Evolutionary conservation across 2,113 vertebrate genomes (phyloP).

Genomic region (Aleadryas rufinucha): DNA sequence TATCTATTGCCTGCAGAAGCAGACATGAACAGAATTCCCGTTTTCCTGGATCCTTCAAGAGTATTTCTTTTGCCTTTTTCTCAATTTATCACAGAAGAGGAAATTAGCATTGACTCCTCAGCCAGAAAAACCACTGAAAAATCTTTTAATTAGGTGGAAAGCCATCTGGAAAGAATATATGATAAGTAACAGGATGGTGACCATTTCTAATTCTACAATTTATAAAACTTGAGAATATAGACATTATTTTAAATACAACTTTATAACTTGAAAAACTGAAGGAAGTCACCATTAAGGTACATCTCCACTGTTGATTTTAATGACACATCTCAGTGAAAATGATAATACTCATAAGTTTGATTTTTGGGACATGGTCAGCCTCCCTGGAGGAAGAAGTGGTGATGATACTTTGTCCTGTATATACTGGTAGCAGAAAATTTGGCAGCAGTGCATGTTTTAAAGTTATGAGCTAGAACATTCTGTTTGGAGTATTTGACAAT

Average conservation of each 20-base stretch:
- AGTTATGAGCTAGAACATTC: neutral
- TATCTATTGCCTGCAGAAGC: neutral
- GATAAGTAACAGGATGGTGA: neutral
- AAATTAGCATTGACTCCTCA: neutral
- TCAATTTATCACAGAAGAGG: neutral
- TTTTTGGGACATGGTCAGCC: neutral
- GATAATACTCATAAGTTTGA: neutral
- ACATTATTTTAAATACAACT: neutral
- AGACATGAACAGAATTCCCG: neutral
- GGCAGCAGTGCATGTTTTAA: neutral
- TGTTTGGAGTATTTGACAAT: neutral
- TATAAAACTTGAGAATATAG: neutral
- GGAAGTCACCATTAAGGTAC: neutral
- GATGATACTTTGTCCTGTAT: neutral
- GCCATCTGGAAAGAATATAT: neutral
- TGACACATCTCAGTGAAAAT: neutral
- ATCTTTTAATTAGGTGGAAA: neutral
- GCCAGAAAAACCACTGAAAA: neutral
- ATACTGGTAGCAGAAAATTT: neutral
- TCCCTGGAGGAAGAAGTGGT: neutral
- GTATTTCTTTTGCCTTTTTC: neutral
- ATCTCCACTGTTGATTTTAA: neutral
- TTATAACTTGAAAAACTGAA: neutral
- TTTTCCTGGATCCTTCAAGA: neutral
- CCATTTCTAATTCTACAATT: neutral